These are phyloP conservation scores for Perizoma flavofasciatum DNA, from an alignment of 2,888 invertebrate genomes.

Conservation along the genomic window DNA sequence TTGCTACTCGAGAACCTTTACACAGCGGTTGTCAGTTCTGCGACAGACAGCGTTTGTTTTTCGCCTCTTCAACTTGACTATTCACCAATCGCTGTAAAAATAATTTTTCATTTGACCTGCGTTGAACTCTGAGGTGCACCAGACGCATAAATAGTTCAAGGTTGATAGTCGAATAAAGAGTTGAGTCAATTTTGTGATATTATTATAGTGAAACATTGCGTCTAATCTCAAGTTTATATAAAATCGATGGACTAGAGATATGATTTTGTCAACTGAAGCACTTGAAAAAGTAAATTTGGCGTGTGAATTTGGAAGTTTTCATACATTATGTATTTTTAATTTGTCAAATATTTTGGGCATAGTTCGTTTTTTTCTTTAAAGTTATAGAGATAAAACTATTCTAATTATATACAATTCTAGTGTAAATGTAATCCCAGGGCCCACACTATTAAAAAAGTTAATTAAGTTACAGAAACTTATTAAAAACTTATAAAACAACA, in stretches of 20 bases:
- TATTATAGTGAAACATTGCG: slow-evolving; percentile 2
- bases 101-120: slow-evolving; percentile 34
- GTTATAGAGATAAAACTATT: too few relatives aligned
- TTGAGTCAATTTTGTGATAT: slow-evolving; percentile 28
- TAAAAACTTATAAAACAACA: too few relatives aligned
- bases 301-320: too few relatives aligned
- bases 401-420: too few relatives aligned
- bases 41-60: too few relatives aligned
- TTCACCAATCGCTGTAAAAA: slow-evolving; percentile 12
- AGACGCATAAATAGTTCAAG: slow-evolving; percentile 43
- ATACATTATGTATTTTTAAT: too few relatives aligned
- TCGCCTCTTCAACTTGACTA: too few relatives aligned
- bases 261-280: not conserved
- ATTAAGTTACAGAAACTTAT: too few relatives aligned
- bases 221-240: slow-evolving; percentile 22
- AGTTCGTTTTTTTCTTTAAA: too few relatives aligned
- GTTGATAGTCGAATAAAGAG: slow-evolving; percentile 38
- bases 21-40: not conserved
- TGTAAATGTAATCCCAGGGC: too few relatives aligned
- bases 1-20: not conserved
- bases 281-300: not conserved
- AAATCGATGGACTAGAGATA: slow-evolving; percentile 14
- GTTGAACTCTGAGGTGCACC: slow-evolving; percentile 35
- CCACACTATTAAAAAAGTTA: too few relatives aligned
- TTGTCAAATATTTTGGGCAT: too few relatives aligned